These are phyloP conservation scores for Sthenelais limicola DNA, from an alignment of 2,888 invertebrate species.

Conservation along the genomic window DNA sequence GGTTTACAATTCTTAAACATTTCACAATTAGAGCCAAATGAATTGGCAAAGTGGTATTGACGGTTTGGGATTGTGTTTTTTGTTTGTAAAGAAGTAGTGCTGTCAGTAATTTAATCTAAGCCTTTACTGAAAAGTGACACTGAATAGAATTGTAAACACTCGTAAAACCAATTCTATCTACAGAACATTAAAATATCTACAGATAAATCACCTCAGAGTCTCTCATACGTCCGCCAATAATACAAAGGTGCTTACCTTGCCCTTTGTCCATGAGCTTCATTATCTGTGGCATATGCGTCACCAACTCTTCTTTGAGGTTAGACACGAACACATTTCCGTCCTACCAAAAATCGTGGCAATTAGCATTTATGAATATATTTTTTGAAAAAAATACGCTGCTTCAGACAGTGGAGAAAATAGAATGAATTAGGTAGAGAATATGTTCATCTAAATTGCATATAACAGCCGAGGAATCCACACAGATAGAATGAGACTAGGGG, in stretches of 20 bases:
- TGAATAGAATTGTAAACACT: too few relatives aligned
- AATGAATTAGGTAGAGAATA: background rate
- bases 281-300: constrained; percentile 55
- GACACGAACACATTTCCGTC: constrained; percentile 78
- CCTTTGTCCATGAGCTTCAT: constrained; percentile 70
- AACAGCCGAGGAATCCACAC: background rate
- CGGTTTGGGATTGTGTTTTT: too few relatives aligned
- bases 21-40: too few relatives aligned
- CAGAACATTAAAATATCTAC: too few relatives aligned
- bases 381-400: too few relatives aligned
- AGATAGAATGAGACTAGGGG: background rate
- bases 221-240: background rate
- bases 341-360: constrained; percentile 49
- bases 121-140: too few relatives aligned
- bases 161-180: too few relatives aligned
- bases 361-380: background rate
- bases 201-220: background rate
- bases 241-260: background rate
- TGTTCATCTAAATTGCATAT: background rate
- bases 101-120: too few relatives aligned
- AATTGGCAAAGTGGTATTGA: too few relatives aligned
- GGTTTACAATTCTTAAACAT: too few relatives aligned
- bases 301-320: constrained; percentile 74
- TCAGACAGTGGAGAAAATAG: background rate
- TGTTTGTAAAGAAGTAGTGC: too few relatives aligned